Conservation (phyloP, 1,140 invertebrate genomes). For the Ptiloglossa arizonensis region DNA sequence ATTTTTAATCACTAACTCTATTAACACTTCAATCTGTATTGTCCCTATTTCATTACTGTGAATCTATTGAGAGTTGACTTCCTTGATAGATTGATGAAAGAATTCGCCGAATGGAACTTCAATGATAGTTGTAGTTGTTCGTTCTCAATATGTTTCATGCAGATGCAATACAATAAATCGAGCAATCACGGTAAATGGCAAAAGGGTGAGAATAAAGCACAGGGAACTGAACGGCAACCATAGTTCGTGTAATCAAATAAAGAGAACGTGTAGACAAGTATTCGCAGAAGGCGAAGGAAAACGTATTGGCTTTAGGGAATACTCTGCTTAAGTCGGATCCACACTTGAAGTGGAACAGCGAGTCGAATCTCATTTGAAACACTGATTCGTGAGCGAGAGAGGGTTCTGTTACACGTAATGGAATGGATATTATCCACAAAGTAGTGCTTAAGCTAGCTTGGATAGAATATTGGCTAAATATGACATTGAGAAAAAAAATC, state of each 20-base stretch:
- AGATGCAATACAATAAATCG: slow-evolving; percentile 54
- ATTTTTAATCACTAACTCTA: slow-evolving; percentile 1
- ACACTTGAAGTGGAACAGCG: too few relatives aligned
- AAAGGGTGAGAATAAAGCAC: not conserved
- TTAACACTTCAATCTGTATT: not conserved
- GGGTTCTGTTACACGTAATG: too few relatives aligned
- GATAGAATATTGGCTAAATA: too few relatives aligned
- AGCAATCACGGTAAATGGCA: slow-evolving; percentile 46
- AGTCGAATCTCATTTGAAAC: too few relatives aligned
- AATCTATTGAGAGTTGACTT: not conserved
- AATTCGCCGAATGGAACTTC: not conserved
- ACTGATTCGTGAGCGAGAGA: too few relatives aligned
- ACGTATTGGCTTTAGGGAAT: too few relatives aligned
- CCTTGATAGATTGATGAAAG: not conserved
- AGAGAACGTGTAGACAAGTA: not conserved
- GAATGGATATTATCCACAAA: too few relatives aligned
- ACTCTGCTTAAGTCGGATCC: too few relatives aligned
- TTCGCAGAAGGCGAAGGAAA: too few relatives aligned
- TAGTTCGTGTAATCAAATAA: not conserved
- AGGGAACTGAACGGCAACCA: slow-evolving; percentile 7
- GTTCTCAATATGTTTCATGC: slow-evolving; percentile 31
- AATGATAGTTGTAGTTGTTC: not conserved
- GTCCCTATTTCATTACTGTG: not conserved
- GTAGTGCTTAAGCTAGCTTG: too few relatives aligned
- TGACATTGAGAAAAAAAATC: too few relatives aligned